Evolutionary conservation across 2,888 invertebrate species (phyloP).

Genomic region (Pyralis farinalis): DNA sequence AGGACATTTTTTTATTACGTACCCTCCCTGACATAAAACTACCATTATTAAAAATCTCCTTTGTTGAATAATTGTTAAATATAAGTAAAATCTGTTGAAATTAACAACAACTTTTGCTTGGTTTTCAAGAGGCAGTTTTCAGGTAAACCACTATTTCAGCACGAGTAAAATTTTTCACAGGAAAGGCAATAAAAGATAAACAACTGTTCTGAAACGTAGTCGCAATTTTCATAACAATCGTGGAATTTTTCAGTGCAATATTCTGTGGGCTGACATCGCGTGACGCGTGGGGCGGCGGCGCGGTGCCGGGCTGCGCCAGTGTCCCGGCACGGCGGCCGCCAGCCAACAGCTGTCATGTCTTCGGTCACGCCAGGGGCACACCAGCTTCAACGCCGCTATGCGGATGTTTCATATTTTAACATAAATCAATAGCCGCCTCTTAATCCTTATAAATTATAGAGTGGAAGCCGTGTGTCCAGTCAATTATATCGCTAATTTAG

Average conservation of each 20-base stretch:
- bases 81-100: too few species aligned
- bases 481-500: too few species aligned
- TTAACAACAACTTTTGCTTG: neutral
- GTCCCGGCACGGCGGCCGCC: slow-evolving; percentile 44
- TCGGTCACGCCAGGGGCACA: slow-evolving; percentile 54
- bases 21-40: too few species aligned
- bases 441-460: too few species aligned
- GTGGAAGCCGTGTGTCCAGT: too few species aligned
- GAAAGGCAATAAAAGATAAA: slow-evolving; percentile 1
- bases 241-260: slow-evolving; percentile 40
- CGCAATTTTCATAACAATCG: slow-evolving; percentile 36
- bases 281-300: slow-evolving; percentile 54
- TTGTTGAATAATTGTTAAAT: too few species aligned
- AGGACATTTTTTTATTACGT: too few species aligned
- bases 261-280: slow-evolving; percentile 54
- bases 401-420: slow-evolving; percentile 15
- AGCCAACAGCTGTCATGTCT: slow-evolving; percentile 55
- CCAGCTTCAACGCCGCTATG: slow-evolving; percentile 23
- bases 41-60: too few species aligned
- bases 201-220: slow-evolving; percentile 8
- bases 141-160: neutral
- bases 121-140: neutral
- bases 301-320: slow-evolving; percentile 39
- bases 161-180: neutral
- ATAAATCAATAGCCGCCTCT: neutral